These are phyloP conservation scores for Lophochroa leadbeateri DNA, from an alignment of 2,113 vertebrate genomes.

Conservation along the genomic window DNA sequence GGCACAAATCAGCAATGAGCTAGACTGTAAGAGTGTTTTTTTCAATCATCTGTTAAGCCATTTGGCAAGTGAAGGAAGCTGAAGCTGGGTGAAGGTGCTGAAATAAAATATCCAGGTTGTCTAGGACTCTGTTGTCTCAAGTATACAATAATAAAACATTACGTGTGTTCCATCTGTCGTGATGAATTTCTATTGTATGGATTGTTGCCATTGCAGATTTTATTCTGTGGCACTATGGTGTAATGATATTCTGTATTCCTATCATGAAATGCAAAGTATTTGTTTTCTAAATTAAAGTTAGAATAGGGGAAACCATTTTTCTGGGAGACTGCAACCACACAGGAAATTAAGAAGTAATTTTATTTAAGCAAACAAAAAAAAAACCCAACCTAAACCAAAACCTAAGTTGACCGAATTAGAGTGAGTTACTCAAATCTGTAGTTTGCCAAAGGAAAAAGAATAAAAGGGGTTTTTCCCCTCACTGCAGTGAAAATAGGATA, in stretches of 20 bases:
- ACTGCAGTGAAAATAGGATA: background rate
- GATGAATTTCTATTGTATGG: background rate
- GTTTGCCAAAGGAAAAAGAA: background rate
- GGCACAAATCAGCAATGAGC: background rate
- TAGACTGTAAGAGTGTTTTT: background rate
- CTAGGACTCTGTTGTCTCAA: background rate
- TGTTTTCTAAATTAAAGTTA: background rate
- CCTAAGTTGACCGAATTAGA: background rate
- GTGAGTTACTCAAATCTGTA: background rate
- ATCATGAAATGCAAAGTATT: background rate
- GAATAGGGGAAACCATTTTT: background rate
- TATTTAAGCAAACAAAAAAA: background rate
- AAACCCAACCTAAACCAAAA: background rate
- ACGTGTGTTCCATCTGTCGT: background rate
- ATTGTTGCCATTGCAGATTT: background rate
- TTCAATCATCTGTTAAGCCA: background rate
- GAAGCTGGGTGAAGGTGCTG: background rate
- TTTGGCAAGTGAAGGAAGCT: background rate
- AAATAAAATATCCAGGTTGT: background rate
- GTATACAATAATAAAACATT: background rate
- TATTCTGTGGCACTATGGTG: background rate
- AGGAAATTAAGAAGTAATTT: background rate
- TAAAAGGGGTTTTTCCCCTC: fast-evolving
- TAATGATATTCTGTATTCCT: background rate
- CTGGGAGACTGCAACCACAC: background rate